These are phyloP conservation scores for Thunnus maccoyii DNA, from an alignment of 2,113 vertebrate genomes.

Conservation along the genomic window DNA sequence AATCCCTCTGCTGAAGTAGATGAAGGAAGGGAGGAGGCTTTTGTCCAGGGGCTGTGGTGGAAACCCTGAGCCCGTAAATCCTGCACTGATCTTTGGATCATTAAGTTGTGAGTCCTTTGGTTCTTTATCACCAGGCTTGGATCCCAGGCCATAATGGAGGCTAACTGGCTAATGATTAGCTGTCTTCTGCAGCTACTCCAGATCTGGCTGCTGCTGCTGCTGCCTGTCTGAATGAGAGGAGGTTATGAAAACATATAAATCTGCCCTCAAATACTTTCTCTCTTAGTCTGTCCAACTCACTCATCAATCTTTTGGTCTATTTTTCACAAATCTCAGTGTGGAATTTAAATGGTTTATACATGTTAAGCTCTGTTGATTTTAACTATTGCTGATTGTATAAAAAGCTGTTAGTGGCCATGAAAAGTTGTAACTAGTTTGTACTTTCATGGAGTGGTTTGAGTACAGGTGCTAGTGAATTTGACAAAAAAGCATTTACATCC, in stretches of 20 bases:
- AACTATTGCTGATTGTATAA: slow-evolving; percentile 7
- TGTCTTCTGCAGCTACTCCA: slow-evolving; percentile 67
- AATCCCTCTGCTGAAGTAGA: slow-evolving; percentile 50
- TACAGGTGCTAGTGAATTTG: slow-evolving; percentile 39
- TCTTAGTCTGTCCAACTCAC: background rate
- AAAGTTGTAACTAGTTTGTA: background rate
- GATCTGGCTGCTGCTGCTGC: slow-evolving; percentile 40
- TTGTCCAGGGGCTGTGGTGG: slow-evolving; percentile 64
- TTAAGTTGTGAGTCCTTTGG: slow-evolving; percentile 76
- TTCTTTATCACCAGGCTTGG: slow-evolving; percentile 77
- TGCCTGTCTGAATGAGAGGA: slow-evolving; percentile 41
- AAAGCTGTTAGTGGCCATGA: background rate
- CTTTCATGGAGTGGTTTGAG: background rate
- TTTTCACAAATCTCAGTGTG: background rate
- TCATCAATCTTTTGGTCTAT: slow-evolving; percentile 1
- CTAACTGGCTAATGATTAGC: slow-evolving; percentile 84
- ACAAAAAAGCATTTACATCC: slow-evolving; percentile 23
- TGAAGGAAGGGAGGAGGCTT: slow-evolving; percentile 66
- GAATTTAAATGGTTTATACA: background rate
- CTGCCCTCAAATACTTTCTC: slow-evolving; percentile 14
- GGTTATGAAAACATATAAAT: slow-evolving; percentile 69
- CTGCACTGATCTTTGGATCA: slow-evolving; percentile 75
- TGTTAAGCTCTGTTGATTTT: background rate
- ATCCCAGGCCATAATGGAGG: slow-evolving; percentile 76
- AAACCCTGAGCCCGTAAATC: slow-evolving; percentile 77